These are phyloP conservation scores for Acanthisitta chloris DNA, from an alignment of 2,113 vertebrate genomes.

Conservation along the genomic window DNA sequence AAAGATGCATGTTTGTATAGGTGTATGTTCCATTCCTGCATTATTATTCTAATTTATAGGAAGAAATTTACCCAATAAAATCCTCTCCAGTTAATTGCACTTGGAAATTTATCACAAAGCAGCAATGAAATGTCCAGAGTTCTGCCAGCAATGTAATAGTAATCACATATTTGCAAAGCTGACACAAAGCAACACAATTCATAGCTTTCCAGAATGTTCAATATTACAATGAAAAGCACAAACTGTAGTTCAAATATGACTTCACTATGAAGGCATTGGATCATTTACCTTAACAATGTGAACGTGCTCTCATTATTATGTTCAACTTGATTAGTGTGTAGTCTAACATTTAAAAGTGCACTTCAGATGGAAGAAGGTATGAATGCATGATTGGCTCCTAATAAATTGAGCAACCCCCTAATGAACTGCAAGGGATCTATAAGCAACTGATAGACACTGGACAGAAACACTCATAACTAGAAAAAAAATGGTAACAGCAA, in stretches of 20 bases:
- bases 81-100: background rate
- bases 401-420: conserved; percentile 75
- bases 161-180: conserved; percentile 16
- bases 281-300: conserved; percentile 82
- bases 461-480: conserved; percentile 40
- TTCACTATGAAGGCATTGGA: conserved; percentile 71
- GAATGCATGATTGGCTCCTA: conserved; percentile 81
- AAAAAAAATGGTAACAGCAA: conserved; percentile 1
- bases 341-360: conserved; percentile 80
- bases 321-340: conserved; percentile 80
- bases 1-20: background rate
- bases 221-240: conserved; percentile 67
- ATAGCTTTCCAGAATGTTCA: conserved; percentile 58
- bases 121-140: background rate
- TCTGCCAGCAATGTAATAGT: background rate
- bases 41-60: background rate
- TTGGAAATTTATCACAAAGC: conserved; percentile 5
- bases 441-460: conserved; percentile 54
- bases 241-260: conserved; percentile 75
- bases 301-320: conserved; percentile 77
- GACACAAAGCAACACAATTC: conserved; percentile 34
- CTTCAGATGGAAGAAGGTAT: conserved; percentile 77
- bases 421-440: conserved; percentile 71
- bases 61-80: conserved; percentile 15
- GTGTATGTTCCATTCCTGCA: background rate